phyloP scores from a whole-genome alignment of 2,113 vertebrate species.

The Nycticryphes semicollaris region DNA sequence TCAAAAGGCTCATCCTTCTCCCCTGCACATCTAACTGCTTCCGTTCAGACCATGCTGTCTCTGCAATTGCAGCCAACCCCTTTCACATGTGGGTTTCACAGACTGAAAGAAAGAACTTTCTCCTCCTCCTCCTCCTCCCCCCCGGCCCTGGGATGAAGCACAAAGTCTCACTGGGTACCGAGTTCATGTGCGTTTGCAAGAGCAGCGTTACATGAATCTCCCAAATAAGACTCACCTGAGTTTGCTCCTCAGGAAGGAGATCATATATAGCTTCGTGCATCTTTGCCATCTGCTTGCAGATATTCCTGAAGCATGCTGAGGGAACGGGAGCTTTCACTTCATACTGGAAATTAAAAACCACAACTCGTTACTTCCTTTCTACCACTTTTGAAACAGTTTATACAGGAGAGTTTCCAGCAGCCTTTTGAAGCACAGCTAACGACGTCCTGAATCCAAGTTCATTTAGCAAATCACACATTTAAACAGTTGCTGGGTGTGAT shows the following conservation, averaged over 20 bases:
- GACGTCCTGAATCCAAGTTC: background rate
- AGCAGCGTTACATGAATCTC: background rate
- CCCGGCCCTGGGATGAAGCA: background rate
- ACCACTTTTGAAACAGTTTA: background rate
- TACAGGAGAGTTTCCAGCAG: background rate
- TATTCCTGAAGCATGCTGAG: constrained; percentile 92
- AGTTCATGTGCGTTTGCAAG: background rate
- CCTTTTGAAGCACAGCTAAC: background rate
- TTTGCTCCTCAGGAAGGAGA: constrained; percentile 93
- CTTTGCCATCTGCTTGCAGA: constrained; percentile 97
- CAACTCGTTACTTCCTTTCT: background rate
- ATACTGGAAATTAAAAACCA: constrained; percentile 79
- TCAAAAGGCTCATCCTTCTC: background rate
- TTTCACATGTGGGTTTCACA: background rate
- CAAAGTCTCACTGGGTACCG: background rate
- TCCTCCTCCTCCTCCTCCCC: too few species aligned
- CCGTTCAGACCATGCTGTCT: background rate
- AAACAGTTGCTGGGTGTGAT: background rate
- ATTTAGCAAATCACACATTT: background rate
- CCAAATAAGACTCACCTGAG: constrained; percentile 79
- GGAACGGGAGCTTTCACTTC: constrained; percentile 98
- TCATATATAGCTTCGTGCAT: constrained; percentile 98
- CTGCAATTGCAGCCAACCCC: background rate
- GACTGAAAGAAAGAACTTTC: background rate
- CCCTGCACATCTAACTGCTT: background rate